These are phyloP conservation scores for Ephydatia muelleri DNA, from an alignment of 37 sponge, comb jelly and placozoan species.

Conservation along the genomic window DNA sequence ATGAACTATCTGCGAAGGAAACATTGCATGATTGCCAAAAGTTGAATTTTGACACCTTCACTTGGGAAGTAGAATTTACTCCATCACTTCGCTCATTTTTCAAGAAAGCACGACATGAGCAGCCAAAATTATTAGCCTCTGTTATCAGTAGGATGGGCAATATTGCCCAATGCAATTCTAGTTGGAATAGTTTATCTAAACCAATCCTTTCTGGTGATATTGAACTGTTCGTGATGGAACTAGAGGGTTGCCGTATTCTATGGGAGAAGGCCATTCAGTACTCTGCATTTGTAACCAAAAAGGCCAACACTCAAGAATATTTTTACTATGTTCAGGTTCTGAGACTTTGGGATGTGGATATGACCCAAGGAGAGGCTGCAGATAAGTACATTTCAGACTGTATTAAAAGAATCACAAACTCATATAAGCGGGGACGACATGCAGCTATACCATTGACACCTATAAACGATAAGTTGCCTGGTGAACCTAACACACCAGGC, in stretches of 20 bases:
- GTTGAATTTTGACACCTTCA: conserved; percentile 42
- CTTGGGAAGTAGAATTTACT: conserved; percentile 87
- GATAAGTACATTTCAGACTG: conserved; percentile 20
- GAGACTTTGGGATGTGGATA: conserved; percentile 73
- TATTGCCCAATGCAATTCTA: conserved; percentile 63
- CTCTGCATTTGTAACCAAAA: conserved; percentile 55
- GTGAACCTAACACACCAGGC: too few relatives aligned
- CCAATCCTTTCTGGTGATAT: too few relatives aligned
- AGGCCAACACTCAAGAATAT: conserved; percentile 18
- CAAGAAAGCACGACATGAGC: conserved; percentile 26
- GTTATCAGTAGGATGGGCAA: conserved; percentile 34
- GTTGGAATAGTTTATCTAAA: not conserved
- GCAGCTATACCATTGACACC: not conserved
- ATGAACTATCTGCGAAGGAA: too few relatives aligned
- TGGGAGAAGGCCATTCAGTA: conserved; percentile 79
- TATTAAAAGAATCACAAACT: conserved; percentile 40
- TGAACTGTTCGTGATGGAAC: too few relatives aligned
- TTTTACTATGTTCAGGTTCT: conserved; percentile 56
- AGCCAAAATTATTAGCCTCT: not conserved
- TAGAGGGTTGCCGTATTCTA: conserved; percentile 45
- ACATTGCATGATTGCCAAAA: too few relatives aligned
- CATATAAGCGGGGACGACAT: conserved; percentile 33
- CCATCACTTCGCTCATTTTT: conserved; percentile 54
- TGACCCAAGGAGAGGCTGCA: conserved; percentile 11
- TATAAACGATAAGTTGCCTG: too few relatives aligned